Percentiles rank a stretch among this genome's conserved stretches.
Conservation (phyloP, 2,113 vertebrate genomes). For the Pollimyrus isidori region DNA sequence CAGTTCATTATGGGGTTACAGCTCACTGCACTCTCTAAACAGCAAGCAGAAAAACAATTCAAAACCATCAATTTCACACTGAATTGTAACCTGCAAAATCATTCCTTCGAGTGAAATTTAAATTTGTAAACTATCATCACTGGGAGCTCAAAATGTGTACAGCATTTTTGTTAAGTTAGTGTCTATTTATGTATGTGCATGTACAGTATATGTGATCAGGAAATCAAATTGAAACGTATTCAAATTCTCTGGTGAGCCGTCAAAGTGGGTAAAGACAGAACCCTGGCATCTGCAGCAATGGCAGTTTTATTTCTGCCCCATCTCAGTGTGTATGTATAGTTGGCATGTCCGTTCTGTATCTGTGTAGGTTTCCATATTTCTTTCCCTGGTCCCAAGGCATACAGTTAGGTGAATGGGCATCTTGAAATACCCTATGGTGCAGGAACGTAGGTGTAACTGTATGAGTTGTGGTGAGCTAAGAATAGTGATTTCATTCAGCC, state of each 20-base stretch:
- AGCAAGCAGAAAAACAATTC: background rate
- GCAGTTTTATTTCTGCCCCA: background rate
- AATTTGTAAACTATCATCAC: background rate
- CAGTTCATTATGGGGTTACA: background rate
- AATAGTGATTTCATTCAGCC: background rate
- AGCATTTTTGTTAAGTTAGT: background rate
- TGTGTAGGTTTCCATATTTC: background rate
- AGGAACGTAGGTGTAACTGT: background rate
- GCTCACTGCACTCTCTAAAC: background rate
- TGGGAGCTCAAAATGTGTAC: background rate
- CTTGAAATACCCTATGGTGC: background rate
- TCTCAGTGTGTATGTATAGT: background rate
- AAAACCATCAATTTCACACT: background rate
- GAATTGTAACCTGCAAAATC: background rate
- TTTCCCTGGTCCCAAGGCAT: background rate
- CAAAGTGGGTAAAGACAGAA: background rate
- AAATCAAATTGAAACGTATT: background rate
- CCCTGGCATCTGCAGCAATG: background rate
- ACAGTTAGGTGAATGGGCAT: background rate
- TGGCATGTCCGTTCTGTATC: background rate
- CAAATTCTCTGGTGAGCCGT: background rate
- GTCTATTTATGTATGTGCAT: background rate
- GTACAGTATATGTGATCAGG: background rate
- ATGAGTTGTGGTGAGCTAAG: background rate
- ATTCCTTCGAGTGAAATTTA: background rate